A percentile compares a stretch with the other conserved stretches of the same genome.
Conservation (phyloP, 2,888 invertebrate species). For the Eurytoma adleriae region DNA sequence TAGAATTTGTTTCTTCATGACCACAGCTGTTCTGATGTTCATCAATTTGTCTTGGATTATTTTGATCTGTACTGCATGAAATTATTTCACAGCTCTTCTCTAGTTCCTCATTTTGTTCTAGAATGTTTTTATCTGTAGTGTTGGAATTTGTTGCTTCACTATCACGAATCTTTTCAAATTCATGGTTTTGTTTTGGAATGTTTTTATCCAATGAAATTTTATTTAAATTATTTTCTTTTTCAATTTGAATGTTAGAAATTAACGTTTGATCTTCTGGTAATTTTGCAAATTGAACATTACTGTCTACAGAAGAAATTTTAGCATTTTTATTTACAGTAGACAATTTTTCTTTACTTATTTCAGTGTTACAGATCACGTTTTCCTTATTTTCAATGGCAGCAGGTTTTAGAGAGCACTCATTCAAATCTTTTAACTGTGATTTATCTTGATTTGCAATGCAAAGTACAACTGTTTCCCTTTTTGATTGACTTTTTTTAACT, state of each 20-base stretch:
- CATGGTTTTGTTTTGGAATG: not conserved
- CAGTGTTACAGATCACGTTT: not conserved
- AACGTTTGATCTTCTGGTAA: not conserved
- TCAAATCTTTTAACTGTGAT: not conserved
- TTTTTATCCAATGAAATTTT: not conserved
- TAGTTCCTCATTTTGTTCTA: no score
- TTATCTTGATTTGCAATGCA: not conserved
- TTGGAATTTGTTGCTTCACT: not conserved
- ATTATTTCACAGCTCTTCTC: no score
- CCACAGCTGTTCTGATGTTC: not conserved
- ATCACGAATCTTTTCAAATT: not conserved
- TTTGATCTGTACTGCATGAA: no score
- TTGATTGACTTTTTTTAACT: not conserved
- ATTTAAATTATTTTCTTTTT: not conserved
- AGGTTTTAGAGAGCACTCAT: not conserved
- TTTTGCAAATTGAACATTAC: no score
- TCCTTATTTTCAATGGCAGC: not conserved
- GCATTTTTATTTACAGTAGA: not conserved
- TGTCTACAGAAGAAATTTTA: no score
- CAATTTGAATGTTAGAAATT: not conserved
- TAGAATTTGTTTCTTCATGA: no score
- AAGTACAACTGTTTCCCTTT: not conserved
- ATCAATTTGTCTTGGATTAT: no score
- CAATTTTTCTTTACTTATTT: not conserved
- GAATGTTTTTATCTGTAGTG: no score